Conservation (phyloP, 1,140 invertebrate species). For the Drosophila chauvacae region DNA sequence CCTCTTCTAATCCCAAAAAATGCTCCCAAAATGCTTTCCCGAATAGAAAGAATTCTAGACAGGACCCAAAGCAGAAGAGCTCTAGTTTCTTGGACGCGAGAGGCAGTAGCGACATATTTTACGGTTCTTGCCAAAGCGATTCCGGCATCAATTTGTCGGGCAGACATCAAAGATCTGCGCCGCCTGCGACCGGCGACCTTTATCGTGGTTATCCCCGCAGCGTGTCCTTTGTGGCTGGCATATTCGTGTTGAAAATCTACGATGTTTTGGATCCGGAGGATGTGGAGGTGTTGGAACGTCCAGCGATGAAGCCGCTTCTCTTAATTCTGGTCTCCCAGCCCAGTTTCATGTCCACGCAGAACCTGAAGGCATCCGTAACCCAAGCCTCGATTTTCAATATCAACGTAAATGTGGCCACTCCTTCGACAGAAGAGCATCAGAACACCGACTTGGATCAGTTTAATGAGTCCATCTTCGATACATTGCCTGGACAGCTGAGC, state of each 20-base stretch:
- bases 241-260: slow-evolving; percentile 68
- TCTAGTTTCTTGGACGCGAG: slow-evolving; percentile 27
- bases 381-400: slow-evolving; percentile 77
- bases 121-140: slow-evolving; percentile 55
- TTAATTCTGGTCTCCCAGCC: slow-evolving; percentile 71
- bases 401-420: slow-evolving; percentile 44
- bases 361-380: slow-evolving; percentile 40
- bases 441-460: slow-evolving; percentile 22
- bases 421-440: background rate
- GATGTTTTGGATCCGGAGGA: slow-evolving; percentile 49
- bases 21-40: no score
- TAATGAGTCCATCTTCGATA: slow-evolving; percentile 62
- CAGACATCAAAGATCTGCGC: background rate
- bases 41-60: background rate
- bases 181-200: background rate
- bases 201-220: slow-evolving; percentile 51
- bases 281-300: slow-evolving; percentile 6
- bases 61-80: background rate
- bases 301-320: slow-evolving; percentile 49
- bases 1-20: background rate
- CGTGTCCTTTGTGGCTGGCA: slow-evolving; percentile 77
- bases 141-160: slow-evolving; percentile 56
- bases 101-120: slow-evolving; percentile 32
- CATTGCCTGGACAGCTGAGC: slow-evolving; percentile 61
- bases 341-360: slow-evolving; percentile 71